Base-by-base conservation (phyloP, 2,888 invertebrate species). In the Heliconius aoede region DNA sequence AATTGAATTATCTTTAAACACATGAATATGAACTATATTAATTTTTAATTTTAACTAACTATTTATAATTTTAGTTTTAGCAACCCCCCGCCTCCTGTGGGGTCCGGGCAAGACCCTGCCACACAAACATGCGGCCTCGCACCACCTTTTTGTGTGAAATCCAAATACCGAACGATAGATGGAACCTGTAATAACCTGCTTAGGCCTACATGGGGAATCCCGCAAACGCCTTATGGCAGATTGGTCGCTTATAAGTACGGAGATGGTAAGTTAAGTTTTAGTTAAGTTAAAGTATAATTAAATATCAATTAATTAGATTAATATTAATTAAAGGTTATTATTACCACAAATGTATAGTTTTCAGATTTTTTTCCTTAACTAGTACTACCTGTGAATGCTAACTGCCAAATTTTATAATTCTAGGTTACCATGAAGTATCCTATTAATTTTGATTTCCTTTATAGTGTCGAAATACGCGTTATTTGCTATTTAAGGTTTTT, bases 151-250 rank as follows among this genome's bases (percentile, higher is more conserved):
- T 95, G 96, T 80, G 84, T 89, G 18, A 92, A 94, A 51, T 92
- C 95, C 0, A 95, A 96, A 72, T 99, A 98, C 89, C 95, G 94
- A 26, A 80, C 97, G 0, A 95, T 97, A 79, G 99, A 99, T 88
- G 99, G 99, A 0, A 96, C 98, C 1, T 99, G 99, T 88, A 99
- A 99, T 89, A 99, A 99, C 90, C 90, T 97, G 71, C 94, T 95
- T 78, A 95, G 97, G 82, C 98, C 99, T 0, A 95, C 96, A 11
- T 96, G 97, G 95, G 99, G 99, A 21, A 95, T 95, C 72, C 96
- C 97, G 0, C 96, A 97, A 84, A 96, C 96, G 0, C 96, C 96
- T 0, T 97, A 97, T 80, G 95, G 95, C 62, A 93, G 97, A 81
- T 88, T 97, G 46, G 83, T 96, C 26, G 95, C 95, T 0, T 94